Evolutionary conservation across 1,140 invertebrate species (phyloP), one percentile per base, ranked within the genome.

Genomic region (Atopsyche davidsoni): DNA sequence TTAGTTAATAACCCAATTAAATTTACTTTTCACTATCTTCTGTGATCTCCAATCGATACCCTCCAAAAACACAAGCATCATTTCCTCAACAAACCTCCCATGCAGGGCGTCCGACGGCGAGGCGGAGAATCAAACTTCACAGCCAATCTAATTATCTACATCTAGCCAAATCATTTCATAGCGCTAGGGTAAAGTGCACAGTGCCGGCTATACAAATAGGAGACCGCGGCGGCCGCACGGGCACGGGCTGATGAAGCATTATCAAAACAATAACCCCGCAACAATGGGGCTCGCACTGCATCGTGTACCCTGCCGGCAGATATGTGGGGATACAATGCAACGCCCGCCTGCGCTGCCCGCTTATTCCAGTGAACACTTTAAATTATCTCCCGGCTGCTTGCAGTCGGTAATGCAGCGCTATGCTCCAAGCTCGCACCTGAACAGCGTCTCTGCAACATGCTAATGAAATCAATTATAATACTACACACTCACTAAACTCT

Each of bases 231-330:
- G 10, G 25, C 16, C 13, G 25, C 39, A 25, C 24, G 9, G 25
- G 6, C 13, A 18, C 31, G n/a, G 38, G 50, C 46, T 53, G 50
- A 57, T 57, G 55, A 53, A 57, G 51, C 55, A 57, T 50, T 53
- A 53, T 53, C 51, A 57, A 57, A 57, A 57, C 55, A 57, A 57
- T 57, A 57, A 57, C 55, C 35, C 21, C 46, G 25, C 43, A 57
- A 57, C 55, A 57, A 57, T 57, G 35, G 55, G 55, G 17, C 17
- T 2, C 17, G 47, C 40, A n/a, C n/a, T n/a, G n/a, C n/a, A n/a
- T n/a, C n/a, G n/a, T n/a, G n/a, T n/a, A n/a, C n/a, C n/a, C n/a
- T n/a, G n/a, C n/a, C n/a, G n/a, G n/a, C n/a, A n/a, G n/a, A n/a
- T n/a, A n/a, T n/a, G n/a, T n/a, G n/a, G n/a, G n/a, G n/a, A n/a